These are phyloP conservation scores for Anseranas semipalmata DNA, from an alignment of 2,113 vertebrate genomes.

Conservation along the genomic window DNA sequence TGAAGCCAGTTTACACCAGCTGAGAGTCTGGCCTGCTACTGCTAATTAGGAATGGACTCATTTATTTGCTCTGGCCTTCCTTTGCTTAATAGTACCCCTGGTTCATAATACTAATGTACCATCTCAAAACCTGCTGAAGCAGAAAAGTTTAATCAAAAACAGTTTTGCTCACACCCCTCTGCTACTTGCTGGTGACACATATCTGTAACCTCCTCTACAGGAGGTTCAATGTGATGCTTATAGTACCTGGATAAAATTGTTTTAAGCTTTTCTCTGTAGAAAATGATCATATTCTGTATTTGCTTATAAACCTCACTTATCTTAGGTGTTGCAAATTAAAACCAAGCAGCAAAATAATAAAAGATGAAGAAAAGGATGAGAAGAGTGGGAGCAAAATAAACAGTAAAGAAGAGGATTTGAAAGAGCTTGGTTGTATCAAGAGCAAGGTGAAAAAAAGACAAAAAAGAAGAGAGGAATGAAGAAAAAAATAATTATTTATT, in stretches of 20 bases:
- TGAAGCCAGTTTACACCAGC: background rate
- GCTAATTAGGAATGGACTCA: background rate
- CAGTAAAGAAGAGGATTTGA: background rate
- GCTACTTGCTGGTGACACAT: background rate
- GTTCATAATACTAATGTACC: background rate
- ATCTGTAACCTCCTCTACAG: background rate
- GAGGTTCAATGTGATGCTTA: background rate
- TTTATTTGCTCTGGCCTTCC: background rate
- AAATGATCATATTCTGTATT: background rate
- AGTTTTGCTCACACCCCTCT: background rate
- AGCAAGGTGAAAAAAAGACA: background rate
- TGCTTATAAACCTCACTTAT: background rate
- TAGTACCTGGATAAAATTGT: background rate
- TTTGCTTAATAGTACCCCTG: background rate
- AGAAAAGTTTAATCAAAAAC: background rate
- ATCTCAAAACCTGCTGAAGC: background rate
- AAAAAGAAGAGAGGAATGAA: conserved; percentile 13
- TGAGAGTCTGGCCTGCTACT: background rate
- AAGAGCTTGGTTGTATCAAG: background rate
- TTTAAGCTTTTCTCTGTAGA: background rate
- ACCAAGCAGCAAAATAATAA: background rate
- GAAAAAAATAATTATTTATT: conserved; percentile 27
- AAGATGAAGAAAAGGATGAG: background rate
- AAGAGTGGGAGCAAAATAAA: background rate
- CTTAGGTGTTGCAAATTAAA: background rate